Conservation (phyloP, 2,797 vertebrate species). For the Scleropages formosus region DNA sequence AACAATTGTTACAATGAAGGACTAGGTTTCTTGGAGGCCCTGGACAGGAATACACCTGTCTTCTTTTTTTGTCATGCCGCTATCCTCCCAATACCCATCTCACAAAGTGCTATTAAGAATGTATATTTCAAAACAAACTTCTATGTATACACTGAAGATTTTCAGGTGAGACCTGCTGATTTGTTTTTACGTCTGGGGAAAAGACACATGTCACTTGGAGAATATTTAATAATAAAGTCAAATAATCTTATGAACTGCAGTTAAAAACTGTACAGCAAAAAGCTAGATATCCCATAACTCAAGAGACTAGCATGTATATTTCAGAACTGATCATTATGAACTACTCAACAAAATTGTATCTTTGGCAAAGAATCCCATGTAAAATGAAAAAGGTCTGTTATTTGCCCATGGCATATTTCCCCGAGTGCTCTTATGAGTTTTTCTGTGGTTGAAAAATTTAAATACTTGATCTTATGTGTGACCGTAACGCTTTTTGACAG, state of each 20-base stretch:
- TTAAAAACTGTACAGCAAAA: conserved; percentile 1
- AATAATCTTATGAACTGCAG: neutral
- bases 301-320: neutral
- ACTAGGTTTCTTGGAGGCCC: too few relatives aligned
- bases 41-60: too few relatives aligned
- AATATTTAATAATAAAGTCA: too few relatives aligned
- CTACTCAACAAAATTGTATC: neutral
- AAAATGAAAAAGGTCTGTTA: neutral
- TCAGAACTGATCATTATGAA: conserved; percentile 10
- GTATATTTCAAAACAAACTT: too few relatives aligned
- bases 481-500: conserved; percentile 21
- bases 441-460: conserved; percentile 9
- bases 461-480: conserved; percentile 12
- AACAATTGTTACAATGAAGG: too few relatives aligned
- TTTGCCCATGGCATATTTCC: conserved; percentile 7
- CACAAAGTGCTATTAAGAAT: too few relatives aligned
- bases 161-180: conserved; percentile 6
- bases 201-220: too few relatives aligned
- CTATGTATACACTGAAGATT: too few relatives aligned
- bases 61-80: too few relatives aligned
- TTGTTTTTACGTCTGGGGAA: neutral
- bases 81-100: too few relatives aligned
- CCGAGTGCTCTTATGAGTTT: conserved; percentile 4
- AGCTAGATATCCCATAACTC: conserved; percentile 6
- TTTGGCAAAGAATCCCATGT: conserved; percentile 17